Percentiles rank a stretch among this genome's conserved stretches.
Conservation (phyloP, 1,140 invertebrate genomes). For the Elysia chlorotica region DNA sequence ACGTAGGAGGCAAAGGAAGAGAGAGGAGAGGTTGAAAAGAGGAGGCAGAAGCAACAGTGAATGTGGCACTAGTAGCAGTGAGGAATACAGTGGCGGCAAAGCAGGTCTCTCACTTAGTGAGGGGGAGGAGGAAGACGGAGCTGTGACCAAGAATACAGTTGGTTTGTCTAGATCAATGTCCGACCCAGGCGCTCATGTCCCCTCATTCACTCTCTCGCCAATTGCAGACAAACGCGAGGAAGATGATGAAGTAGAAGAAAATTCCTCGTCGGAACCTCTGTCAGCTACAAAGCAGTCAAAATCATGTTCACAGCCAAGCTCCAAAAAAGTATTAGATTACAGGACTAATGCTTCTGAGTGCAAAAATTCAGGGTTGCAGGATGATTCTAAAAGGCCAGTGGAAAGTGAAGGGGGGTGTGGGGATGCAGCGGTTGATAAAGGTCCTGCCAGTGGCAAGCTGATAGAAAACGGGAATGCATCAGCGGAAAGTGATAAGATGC, state of each 20-base stretch:
- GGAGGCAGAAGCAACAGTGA: constrained; percentile 38
- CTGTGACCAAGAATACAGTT: neutral
- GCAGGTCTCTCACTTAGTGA: constrained; percentile 19
- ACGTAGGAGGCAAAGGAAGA: constrained; percentile 45
- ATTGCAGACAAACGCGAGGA: neutral
- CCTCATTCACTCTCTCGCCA: neutral
- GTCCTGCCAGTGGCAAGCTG: too few species aligned
- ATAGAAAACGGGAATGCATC: too few species aligned
- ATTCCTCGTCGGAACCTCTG: too few species aligned
- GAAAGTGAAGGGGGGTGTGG: neutral
- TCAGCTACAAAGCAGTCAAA: neutral
- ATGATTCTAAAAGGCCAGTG: neutral
- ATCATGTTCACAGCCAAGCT: neutral
- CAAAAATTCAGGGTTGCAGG: neutral
- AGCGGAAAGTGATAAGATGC: too few species aligned
- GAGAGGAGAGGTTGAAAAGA: constrained; percentile 42
- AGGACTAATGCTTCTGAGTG: constrained; percentile 23
- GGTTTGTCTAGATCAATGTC: neutral
- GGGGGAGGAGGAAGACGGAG: constrained; percentile 19
- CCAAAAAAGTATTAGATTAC: constrained; percentile 18
- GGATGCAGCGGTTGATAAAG: neutral
- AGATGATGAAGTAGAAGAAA: neutral
- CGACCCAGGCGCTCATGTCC: constrained; percentile 5
- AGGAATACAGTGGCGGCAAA: too few species aligned
- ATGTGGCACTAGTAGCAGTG: constrained; percentile 41